Evolutionary conservation across 1,140 invertebrate species (phyloP).

Genomic region (Hyles vespertilio): DNA sequence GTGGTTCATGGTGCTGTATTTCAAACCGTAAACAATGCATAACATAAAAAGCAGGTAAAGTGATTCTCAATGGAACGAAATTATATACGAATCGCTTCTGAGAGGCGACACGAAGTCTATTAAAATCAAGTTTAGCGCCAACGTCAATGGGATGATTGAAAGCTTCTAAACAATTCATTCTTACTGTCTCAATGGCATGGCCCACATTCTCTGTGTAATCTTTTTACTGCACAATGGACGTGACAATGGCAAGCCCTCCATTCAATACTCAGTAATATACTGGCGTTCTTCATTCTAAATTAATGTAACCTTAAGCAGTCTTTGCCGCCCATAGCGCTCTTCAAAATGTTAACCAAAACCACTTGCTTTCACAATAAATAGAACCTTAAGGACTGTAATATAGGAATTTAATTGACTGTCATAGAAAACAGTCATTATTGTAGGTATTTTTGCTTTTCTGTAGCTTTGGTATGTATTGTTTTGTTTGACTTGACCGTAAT

Average conservation of each 20-base stretch:
- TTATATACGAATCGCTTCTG: constrained; percentile 58
- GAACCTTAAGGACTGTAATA: not conserved
- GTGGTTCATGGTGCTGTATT: no score
- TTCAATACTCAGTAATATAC: constrained; percentile 54
- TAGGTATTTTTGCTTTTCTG: not conserved
- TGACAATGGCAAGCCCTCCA: constrained; percentile 53
- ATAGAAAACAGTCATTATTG: no score
- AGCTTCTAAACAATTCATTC: constrained; percentile 66
- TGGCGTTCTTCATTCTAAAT: constrained; percentile 56
- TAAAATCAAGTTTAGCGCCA: constrained; percentile 71
- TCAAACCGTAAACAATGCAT: constrained; percentile 4
- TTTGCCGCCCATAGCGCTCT: constrained; percentile 51
- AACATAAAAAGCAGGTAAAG: constrained; percentile 41
- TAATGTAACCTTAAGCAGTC: constrained; percentile 57
- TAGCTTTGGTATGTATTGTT: constrained; percentile 16
- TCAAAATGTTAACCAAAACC: not conserved
- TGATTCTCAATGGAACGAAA: constrained; percentile 55
- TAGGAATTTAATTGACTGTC: not conserved
- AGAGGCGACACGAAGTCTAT: constrained; percentile 68
- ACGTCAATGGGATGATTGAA: constrained; percentile 70
- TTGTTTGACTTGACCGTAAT: constrained; percentile 44
- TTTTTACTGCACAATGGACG: constrained; percentile 60
- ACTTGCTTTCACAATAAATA: constrained; percentile 1
- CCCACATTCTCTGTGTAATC: constrained; percentile 67
- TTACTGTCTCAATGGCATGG: constrained; percentile 58